A percentile compares a stretch with the other conserved stretches of the same genome.
Evolutionary conservation across 2,888 invertebrate species (phyloP).

Genomic region (Xestia ashworthii): DNA sequence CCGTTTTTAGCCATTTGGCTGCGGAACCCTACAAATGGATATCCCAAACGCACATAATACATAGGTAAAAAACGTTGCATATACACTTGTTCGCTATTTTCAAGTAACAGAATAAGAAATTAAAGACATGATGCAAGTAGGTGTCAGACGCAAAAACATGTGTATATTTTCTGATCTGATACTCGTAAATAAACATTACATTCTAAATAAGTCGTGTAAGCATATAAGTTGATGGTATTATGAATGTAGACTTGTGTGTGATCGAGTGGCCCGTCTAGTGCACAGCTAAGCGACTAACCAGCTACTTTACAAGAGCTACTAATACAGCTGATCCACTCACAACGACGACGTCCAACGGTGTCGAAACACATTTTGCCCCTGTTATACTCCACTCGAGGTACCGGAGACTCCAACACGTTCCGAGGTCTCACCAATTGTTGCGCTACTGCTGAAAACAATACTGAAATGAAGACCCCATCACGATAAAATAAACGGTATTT

Average conservation of each 20-base stretch:
- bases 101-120: not conserved
- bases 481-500: not conserved
- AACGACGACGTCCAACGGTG: not conserved
- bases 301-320: slow-evolving; percentile 3
- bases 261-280: not conserved
- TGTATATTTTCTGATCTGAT: not conserved
- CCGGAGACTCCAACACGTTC: not conserved
- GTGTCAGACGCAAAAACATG: not conserved
- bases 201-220: not conserved
- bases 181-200: not conserved
- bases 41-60: not conserved
- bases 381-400: not conserved
- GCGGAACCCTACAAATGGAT: not conserved
- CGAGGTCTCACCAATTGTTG: not conserved
- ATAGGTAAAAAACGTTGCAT: not conserved
- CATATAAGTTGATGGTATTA: not conserved
- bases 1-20: too few species aligned
- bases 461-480: not conserved
- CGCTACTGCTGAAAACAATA: not conserved
- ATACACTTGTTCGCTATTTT: not conserved
- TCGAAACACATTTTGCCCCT: not conserved
- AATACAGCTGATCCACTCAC: slow-evolving; percentile 3
- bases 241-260: not conserved
- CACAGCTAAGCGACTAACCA: not conserved
- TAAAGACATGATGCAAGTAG: not conserved